Percentiles rank a stretch among this genome's conserved stretches.
These are phyloP conservation scores for Acomys russatus DNA, from an alignment of 2,797 vertebrate species.

Conservation along the genomic window DNA sequence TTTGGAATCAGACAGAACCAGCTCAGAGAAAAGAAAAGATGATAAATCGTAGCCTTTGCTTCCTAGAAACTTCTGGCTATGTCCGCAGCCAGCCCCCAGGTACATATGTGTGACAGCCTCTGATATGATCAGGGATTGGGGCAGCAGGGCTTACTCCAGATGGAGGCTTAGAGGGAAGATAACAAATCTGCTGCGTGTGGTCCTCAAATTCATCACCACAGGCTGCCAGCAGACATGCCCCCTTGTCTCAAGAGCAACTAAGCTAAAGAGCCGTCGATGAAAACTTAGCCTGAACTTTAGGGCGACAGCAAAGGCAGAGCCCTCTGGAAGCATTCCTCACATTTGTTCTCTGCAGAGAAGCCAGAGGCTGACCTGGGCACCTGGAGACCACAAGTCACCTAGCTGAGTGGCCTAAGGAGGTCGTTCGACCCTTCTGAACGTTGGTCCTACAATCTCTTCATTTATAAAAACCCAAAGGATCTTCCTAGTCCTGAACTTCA, in stretches of 20 bases:
- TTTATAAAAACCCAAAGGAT: neutral
- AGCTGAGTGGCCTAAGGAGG: neutral
- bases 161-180: neutral
- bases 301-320: neutral
- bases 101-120: neutral
- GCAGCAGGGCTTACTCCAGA: neutral
- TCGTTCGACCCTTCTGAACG: neutral
- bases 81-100: neutral
- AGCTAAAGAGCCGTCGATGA: neutral
- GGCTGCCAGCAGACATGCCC: neutral
- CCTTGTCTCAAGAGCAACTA: constrained; percentile 38
- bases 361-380: neutral
- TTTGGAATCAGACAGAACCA: neutral
- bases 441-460: neutral
- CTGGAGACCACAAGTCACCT: neutral
- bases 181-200: neutral
- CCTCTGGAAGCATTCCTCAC: neutral
- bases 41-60: constrained; percentile 15
- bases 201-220: constrained; percentile 2
- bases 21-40: constrained; percentile 8
- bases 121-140: neutral
- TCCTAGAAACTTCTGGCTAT: constrained; percentile 19
- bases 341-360: constrained; percentile 34
- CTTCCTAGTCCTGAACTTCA: constrained; percentile 23
- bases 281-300: neutral